Base-by-base conservation (phyloP, 2,113 vertebrate genomes). In the Nematolebias whitei region DNA sequence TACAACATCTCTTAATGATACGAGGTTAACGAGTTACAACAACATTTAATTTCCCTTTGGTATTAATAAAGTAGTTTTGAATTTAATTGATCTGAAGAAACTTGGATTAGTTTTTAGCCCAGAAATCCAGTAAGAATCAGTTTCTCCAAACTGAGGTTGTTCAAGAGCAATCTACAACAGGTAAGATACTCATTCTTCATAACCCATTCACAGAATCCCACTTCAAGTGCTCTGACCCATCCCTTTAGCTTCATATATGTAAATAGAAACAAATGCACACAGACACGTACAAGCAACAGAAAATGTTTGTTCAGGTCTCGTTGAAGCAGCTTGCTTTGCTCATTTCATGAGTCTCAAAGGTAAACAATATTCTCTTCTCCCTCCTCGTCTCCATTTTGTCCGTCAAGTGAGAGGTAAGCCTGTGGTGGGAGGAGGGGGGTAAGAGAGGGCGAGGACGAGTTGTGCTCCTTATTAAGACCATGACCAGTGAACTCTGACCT, bases 291-390 rank as follows among this genome's bases (percentile, higher is more conserved):
- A 61, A 74, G 68, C 66, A 39, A 74, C 65, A 65, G 41, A 50
- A 63, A 44, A 45, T 45, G 14, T 65, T 10, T 22, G 58, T 76
- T 63, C 79, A 83, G 68, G 79, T 78, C 20, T 20, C 54, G 10
- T 10, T 61, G 15, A 26, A 53, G 49, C 59, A 68, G 67, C 41
- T 67, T 44, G 48, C 49, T 50, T 19, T 67, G 32, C 29, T 58
- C 2, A 1, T 47, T 43, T 50, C 1, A 29, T 4, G 49, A 26
- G 7, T 62, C 43, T 90, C 82, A 91, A 59, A 91, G 87, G 73
- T 91, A 91, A 64, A 90, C 90, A 40, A 91, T 77, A 65, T 88
- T 90, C 76, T 91, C 90, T 61, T 91, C 90, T 3, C 70, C 82
- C 18, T 49, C 82, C 16, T 91, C 88, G 24, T 90, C 90, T 62